A percentile compares a stretch with the other conserved stretches of the same genome.
Conservation (phyloP, 2,888 invertebrate genomes). For the Trissoscelio sp. region DNA sequence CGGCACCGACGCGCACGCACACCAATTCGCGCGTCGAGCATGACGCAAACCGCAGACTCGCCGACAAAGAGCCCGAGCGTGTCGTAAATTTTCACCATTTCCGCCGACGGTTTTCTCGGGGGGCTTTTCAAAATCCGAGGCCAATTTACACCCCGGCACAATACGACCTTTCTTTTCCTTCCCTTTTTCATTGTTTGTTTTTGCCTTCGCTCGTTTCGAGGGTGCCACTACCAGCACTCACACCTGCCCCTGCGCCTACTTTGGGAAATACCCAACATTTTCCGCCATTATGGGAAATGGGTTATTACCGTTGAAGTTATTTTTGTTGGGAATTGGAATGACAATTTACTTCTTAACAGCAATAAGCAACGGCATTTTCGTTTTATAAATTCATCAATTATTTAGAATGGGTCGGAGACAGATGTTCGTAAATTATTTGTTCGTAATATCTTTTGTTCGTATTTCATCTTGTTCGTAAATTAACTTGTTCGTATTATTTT, state of each 20-base stretch:
- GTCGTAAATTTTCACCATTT: conserved; percentile 64
- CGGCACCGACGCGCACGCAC: conserved; percentile 60
- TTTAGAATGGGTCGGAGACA: too few relatives aligned
- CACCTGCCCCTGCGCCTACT: not conserved
- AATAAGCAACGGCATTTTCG: too few relatives aligned
- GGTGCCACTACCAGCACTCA: not conserved
- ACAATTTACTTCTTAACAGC: too few relatives aligned
- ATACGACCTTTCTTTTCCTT: conserved; percentile 19
- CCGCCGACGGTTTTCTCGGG: conserved; percentile 48
- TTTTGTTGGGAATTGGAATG: too few relatives aligned
- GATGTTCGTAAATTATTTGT: too few relatives aligned
- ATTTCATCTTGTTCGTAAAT: too few relatives aligned
- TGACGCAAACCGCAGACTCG: conserved; percentile 67
- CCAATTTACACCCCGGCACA: conserved; percentile 51
- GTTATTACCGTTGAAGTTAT: too few relatives aligned
- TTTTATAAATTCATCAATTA: too few relatives aligned
- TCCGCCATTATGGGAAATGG: too few relatives aligned
- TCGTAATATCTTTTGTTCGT: too few relatives aligned
- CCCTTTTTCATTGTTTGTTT: conserved; percentile 4
- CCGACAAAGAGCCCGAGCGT: conserved; percentile 61
- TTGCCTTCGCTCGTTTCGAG: not conserved
- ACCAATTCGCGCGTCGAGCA: conserved; percentile 33
- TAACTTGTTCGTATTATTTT: too few relatives aligned
- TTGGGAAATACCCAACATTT: not conserved
- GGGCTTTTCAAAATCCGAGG: conserved; percentile 28